Conservation (phyloP, 2,797 vertebrate genomes). For the Notolabrus celidotus region DNA sequence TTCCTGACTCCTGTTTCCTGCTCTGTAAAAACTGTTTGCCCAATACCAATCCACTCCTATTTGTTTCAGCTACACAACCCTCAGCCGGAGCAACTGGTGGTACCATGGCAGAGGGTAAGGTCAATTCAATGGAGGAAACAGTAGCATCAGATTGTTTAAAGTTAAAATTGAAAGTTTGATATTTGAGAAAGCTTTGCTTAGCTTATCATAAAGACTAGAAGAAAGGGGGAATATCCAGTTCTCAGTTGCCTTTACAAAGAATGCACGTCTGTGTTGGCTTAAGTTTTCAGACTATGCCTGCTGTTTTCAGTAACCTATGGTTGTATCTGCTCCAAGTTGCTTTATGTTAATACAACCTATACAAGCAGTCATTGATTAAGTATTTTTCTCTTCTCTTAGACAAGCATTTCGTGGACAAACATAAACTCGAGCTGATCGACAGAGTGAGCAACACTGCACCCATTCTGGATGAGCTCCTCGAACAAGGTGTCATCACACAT, state of each 20-base stretch:
- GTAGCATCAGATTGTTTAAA: no score
- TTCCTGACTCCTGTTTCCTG: neutral
- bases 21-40: neutral
- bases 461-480: constrained; percentile 68
- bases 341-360: neutral
- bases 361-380: neutral
- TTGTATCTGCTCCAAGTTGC: neutral
- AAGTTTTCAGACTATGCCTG: neutral
- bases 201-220: no score
- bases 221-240: no score
- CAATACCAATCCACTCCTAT: neutral
- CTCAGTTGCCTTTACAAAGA: no score
- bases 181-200: no score
- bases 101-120: neutral
- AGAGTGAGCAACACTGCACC: constrained; percentile 11
- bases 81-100: constrained; percentile 1
- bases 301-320: neutral
- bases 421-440: fast-evolving
- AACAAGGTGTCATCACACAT: neutral
- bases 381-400: constrained; percentile 13
- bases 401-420: constrained; percentile 57
- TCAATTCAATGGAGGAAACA: no score
- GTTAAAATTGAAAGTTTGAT: no score
- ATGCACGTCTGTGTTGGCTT: no score
- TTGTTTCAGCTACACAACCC: neutral